Evolutionary conservation across 2,888 invertebrate species (phyloP), one percentile per base, ranked within the genome.

Genomic region (Endotricha flammealis): DNA sequence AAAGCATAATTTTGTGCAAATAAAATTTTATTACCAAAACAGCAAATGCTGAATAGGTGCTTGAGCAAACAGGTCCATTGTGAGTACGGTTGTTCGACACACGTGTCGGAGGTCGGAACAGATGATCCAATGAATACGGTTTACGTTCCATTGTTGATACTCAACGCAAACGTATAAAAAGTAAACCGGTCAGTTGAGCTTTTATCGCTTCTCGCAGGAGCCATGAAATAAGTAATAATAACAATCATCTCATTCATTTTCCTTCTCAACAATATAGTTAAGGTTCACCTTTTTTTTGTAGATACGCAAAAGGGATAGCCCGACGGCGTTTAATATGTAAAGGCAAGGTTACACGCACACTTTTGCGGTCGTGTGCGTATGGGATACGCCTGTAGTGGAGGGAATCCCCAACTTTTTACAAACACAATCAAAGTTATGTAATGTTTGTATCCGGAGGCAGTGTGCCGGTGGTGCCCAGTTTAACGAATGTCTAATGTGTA

Each of bases 351-450:
- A 79, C 75, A 77, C 82, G 53, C 83, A 82, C 85, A 85, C 82
- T 64, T 61, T 54, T 53, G 60, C 56, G 48, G 45, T 12, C 56
- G 65, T 69, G 69, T 76, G 67, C 59, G 73, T 75, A 72, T 75
- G 70, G 76, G 73, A 69, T 78, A 79, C 69, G 78, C 63, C 67
- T 81, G 86, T 85, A 76, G 79, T 83, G 63, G 76, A 79, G 86
- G 86, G 86, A 82, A 80, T 86, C 82, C 85, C 86, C 86, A 82
- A 83, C 78, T 85, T 86, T 86, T 86, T 86, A 86, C 83, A 77
- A 83, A 86, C 86, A 85, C 85, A 86, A 85, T 85, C 85, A 85
- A 82, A 85, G 82, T 86, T 86, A 85, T 86, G 85, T 85, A 85
- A 85, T 81, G 82, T 82, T 81, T 82, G 81, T 76, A 80, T 77